These are phyloP conservation scores for Muschampia plurimacula DNA, from an alignment of 2,888 invertebrate species.

Conservation along the genomic window DNA sequence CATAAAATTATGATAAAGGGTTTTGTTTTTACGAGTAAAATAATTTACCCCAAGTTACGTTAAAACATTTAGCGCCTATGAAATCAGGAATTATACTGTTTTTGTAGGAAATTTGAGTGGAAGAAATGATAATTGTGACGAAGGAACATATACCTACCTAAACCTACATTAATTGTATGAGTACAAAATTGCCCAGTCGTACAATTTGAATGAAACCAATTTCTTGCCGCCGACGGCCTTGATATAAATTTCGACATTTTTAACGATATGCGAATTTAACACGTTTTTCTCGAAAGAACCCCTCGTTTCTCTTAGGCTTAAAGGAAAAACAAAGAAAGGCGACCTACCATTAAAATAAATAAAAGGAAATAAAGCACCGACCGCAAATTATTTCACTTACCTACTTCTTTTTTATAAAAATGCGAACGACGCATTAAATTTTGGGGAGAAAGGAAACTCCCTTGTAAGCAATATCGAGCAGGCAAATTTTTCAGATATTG, in stretches of 20 bases:
- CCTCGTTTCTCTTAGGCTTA: conserved; percentile 68
- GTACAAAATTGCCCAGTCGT: conserved; percentile 61
- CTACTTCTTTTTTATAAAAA: conserved; percentile 85
- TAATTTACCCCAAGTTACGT: conserved; percentile 69
- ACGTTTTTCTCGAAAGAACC: conserved; percentile 64
- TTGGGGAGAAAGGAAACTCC: conserved; percentile 85
- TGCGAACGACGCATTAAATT: conserved; percentile 86
- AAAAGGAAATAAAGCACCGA: conserved; percentile 83
- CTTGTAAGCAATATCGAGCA: conserved; percentile 86
- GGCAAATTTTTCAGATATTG: conserved; percentile 86
- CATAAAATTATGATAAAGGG: conserved; percentile 81
- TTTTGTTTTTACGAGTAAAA: conserved; percentile 74
- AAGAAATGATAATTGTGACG: conserved; percentile 47
- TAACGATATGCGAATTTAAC: conserved; percentile 66
- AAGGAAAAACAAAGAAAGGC: conserved; percentile 78
- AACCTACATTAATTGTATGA: conserved; percentile 52
- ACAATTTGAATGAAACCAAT: conserved; percentile 68
- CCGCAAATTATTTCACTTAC: conserved; percentile 85
- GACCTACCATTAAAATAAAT: conserved; percentile 85
- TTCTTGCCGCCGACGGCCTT: conserved; percentile 65
- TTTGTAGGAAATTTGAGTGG: conserved; percentile 46
- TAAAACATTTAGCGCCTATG: conserved; percentile 65
- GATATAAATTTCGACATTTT: conserved; percentile 65
- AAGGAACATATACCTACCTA: conserved; percentile 19
- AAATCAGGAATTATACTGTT: conserved; percentile 56